Base-by-base conservation (phyloP, 2,888 invertebrate genomes). In the Trypoxylon attenuatum region DNA sequence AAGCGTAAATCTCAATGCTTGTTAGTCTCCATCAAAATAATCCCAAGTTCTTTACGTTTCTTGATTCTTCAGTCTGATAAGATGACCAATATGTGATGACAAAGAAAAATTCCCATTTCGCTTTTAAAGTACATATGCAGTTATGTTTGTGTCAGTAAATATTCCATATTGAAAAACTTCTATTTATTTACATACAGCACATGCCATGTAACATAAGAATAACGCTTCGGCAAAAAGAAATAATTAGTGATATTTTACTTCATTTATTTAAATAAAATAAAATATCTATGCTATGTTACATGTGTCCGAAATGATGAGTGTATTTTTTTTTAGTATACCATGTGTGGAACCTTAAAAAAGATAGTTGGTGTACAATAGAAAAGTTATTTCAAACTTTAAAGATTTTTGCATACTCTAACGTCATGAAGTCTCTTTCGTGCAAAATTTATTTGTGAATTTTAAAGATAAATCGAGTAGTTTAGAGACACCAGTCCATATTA, bases 401-500 rank as follows among this genome's bases (percentile, higher is more conserved):
- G 29, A 51, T 45, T 41, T 46, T 65, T 58, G 33, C 38, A 65
- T 45, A 53, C n/a, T n/a, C n/a, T n/a, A n/a, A n/a, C n/a, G n/a
- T n/a, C n/a, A n/a, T n/a, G n/a, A 16, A 50, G 8, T 5, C 22
- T 29, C 16, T 45, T 23, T 15, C 23, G 21, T 29, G 10, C 45
- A 56, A 59, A 53, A 41, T 58, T 52, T 21, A 8, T 15, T 25
- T 22, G 49, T 5, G 45, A 70, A 65, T 61, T 58, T 65, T 16
- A 55, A 51, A 5, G 38, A 5, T 10, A 41, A 65, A 19, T 43
- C 15, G 59, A 54, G 18, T 8, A 39, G 38, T 33, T 39, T 8
- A 49, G 57, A 69, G 71, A 77, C 71, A 71, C 77, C 79, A 79
- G 78, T 80, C 76, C 76, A 60, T 72, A 39, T 45, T 58, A 57